Evolutionary conservation across 2,113 vertebrate genomes (phyloP), one percentile per base, ranked within the genome.

Genomic region (Oenanthe melanoleuca): DNA sequence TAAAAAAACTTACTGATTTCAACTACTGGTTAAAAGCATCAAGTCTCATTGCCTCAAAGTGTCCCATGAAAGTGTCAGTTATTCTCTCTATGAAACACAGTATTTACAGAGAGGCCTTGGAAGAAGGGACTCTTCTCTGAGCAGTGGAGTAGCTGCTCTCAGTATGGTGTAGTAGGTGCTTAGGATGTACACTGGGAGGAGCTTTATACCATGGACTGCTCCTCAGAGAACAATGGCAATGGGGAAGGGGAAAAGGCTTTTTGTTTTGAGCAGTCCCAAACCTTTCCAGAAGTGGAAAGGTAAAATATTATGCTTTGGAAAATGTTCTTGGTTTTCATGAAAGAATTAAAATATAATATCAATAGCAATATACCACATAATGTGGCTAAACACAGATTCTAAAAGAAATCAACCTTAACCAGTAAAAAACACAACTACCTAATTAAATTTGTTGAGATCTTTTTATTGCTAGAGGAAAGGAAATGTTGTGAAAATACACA

Each of bases 241-340:
- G 12, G 11, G 24, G 2, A 31, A n/a, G 5, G 1, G 8, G 8
- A 10, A 18, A 88, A 79, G 12, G 16, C 2, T 66, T 71, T 60
- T 70, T 85, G 21, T 49, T 82, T 83, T 82, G 17, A 95, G 37
- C 34, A 88, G 52, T 37, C n/a, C 9, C 33, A 83, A 86, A 55
- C 33, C 31, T 56, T 72, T 23, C 31, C 53, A 63, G 38, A 83
- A 78, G 4, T 24, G 7, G 42, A 78, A 84, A 70, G 10, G 9
- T 57, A 91, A 94, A 89, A 56, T 73, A 64, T 38, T 22, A 49
- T 15, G 14, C 26, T 91, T 78, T 44, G 9, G n/a, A 86, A 92
- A 86, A 47, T 6, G 12, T 59, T 74, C 33, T 70, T 34, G 4
- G 31, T 78, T 86, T 84, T 80, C 28, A 56, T 33, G 1, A 40